A percentile compares a stretch with the other conserved stretches of the same genome.
Evolutionary conservation across 2,888 invertebrate species (phyloP).

Genomic region (Cerastoderma edule): DNA sequence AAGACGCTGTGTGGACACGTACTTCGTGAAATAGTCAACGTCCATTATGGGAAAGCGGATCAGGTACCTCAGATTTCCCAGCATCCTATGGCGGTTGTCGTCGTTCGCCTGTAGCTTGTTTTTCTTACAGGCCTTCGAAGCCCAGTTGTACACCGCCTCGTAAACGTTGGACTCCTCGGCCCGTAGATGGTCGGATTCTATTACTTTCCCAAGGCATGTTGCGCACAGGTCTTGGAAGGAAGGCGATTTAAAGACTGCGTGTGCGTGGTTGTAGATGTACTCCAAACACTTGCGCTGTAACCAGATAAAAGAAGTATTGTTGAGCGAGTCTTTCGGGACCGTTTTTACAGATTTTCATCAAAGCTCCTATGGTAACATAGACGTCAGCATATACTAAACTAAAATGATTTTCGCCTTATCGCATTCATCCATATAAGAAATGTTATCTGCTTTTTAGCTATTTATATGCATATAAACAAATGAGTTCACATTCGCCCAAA

Average conservation of each 20-base stretch:
- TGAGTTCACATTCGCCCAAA: no score
- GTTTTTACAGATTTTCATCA: no score
- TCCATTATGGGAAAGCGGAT: conserved; percentile 74
- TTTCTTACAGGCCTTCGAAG: conserved; percentile 69
- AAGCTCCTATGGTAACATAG: no score
- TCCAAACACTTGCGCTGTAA: conserved; percentile 51
- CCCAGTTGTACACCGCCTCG: conserved; percentile 69
- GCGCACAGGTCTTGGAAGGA: conserved; percentile 88
- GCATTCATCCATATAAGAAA: no score
- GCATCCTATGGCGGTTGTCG: conserved; percentile 63
- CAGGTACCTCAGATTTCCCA: conserved; percentile 68
- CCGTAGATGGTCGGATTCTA: conserved; percentile 89
- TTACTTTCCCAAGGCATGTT: conserved; percentile 87
- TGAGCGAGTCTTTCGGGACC: no score
- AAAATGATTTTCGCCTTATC: no score
- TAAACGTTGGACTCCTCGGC: conserved; percentile 84
- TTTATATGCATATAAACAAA: no score
- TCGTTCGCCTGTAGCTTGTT: conserved; percentile 62
- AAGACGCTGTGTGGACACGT: conserved; percentile 47
- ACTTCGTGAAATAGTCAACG: conserved; percentile 56
- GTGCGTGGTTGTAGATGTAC: conserved; percentile 47
- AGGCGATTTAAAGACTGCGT: conserved; percentile 78
- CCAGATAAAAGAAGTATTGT: no score
- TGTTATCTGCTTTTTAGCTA: no score
- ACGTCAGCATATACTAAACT: no score